These are phyloP conservation scores for Lucifuga dentata DNA, from an alignment of 2,113 vertebrate species.

Conservation along the genomic window DNA sequence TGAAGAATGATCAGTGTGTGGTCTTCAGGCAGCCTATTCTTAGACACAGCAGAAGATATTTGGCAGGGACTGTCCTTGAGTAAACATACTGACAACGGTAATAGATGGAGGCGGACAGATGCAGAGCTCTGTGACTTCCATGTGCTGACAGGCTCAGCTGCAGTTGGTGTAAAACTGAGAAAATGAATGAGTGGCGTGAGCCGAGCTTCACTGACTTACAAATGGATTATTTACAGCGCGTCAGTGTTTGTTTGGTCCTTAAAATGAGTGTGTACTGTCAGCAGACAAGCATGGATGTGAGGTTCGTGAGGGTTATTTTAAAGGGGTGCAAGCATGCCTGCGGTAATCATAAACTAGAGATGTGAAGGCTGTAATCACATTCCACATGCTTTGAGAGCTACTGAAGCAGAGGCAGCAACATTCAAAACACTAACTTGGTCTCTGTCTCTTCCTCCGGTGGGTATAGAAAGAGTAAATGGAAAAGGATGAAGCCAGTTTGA, in stretches of 20 bases:
- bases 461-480: conserved; percentile 48
- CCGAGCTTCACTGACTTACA: conserved; percentile 12
- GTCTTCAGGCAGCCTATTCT: conserved; percentile 50
- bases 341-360: conserved; percentile 67
- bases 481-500: conserved; percentile 29
- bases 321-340: conserved; percentile 58
- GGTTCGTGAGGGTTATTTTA: conserved; percentile 42
- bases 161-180: conserved; percentile 23
- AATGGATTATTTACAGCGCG: conserved; percentile 31
- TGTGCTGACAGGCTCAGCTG: conserved; percentile 23
- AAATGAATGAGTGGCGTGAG: conserved; percentile 19
- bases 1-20: conserved; percentile 25
- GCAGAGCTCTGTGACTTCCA: conserved; percentile 25
- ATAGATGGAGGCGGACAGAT: conserved; percentile 58
- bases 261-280: conserved; percentile 31
- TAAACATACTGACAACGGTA: conserved; percentile 44
- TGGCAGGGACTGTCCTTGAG: conserved; percentile 44
- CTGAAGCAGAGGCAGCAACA: conserved; percentile 46
- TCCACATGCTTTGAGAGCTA: conserved; percentile 54
- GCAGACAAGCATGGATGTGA: conserved; percentile 28
- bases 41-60: conserved; percentile 43
- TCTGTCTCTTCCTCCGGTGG: conserved; percentile 69
- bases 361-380: conserved; percentile 59
- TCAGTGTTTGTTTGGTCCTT: conserved; percentile 18
- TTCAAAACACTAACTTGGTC: conserved; percentile 78